phyloP scores from a whole-genome alignment of 2,113 vertebrate species.

The Perca flavescens region DNA sequence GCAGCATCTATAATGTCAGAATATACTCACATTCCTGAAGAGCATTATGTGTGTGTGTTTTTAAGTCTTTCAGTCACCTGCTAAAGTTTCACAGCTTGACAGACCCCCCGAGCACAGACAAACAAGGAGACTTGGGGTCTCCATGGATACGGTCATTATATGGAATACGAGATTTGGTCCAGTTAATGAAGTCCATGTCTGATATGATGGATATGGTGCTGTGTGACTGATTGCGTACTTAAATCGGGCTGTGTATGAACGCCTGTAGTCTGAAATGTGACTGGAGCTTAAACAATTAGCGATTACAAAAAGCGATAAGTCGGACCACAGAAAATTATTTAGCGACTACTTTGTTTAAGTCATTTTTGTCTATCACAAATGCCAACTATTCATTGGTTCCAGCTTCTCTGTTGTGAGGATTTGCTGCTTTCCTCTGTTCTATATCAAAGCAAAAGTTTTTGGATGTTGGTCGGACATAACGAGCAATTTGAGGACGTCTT shows the following conservation, averaged over 20 bases:
- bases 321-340: too few relatives aligned
- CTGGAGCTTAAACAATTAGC: not conserved
- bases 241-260: not conserved
- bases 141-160: not conserved
- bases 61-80: not conserved
- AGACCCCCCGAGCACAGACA: slow-evolving; percentile 5
- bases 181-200: slow-evolving; percentile 18
- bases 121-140: not conserved
- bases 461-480: not conserved
- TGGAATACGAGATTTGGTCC: not conserved
- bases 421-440: not conserved
- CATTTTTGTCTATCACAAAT: not conserved
- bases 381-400: not conserved
- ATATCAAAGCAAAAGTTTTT: not conserved
- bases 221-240: slow-evolving; percentile 28
- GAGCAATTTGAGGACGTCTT: not conserved
- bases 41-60: slow-evolving; percentile 6
- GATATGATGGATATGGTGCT: slow-evolving; percentile 20
- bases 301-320: too few relatives aligned
- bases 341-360: not conserved
- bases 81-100: slow-evolving; percentile 34
- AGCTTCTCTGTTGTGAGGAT: not conserved
- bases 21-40: slow-evolving; percentile 15
- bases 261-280: not conserved
- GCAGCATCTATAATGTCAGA: slow-evolving; percentile 42